phyloP scores from a whole-genome alignment of 2,888 invertebrate species.

The Xylocampa areola region DNA sequence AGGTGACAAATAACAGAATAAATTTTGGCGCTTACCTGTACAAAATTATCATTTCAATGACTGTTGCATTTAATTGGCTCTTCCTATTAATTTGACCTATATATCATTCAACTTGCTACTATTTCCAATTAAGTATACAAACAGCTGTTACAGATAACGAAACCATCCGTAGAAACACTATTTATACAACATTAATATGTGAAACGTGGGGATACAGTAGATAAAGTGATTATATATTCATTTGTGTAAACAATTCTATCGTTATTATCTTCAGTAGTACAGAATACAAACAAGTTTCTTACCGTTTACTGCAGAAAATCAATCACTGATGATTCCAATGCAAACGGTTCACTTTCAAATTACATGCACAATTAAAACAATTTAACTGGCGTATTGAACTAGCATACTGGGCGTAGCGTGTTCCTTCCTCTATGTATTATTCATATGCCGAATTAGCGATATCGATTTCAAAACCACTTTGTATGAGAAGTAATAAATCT shows the following conservation, averaged over 20 bases:
- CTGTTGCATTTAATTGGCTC: no score
- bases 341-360: slow-evolving; percentile 56
- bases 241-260: slow-evolving; percentile 22
- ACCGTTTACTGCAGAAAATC: slow-evolving; percentile 39
- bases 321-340: slow-evolving; percentile 33
- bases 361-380: slow-evolving; percentile 62
- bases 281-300: slow-evolving; percentile 39
- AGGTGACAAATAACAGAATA: no score
- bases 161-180: slow-evolving; percentile 2
- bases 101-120: slow-evolving; percentile 4
- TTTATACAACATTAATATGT: slow-evolving; percentile 32
- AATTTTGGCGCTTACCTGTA: no score
- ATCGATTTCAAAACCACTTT: slow-evolving; percentile 65
- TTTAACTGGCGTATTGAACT: slow-evolving; percentile 59
- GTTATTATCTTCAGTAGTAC: slow-evolving; percentile 10
- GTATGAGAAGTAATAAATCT: slow-evolving; percentile 32
- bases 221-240: slow-evolving; percentile 34
- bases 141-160: slow-evolving; percentile 30
- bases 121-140: neutral
- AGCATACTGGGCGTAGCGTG: slow-evolving; percentile 67
- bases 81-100: slow-evolving; percentile 22
- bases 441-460: slow-evolving; percentile 62
- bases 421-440: slow-evolving; percentile 67
- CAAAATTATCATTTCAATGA: no score
- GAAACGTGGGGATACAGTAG: slow-evolving; percentile 39